Conservation (phyloP, 2,797 vertebrate genomes). For the Presbytis comata region DNA sequence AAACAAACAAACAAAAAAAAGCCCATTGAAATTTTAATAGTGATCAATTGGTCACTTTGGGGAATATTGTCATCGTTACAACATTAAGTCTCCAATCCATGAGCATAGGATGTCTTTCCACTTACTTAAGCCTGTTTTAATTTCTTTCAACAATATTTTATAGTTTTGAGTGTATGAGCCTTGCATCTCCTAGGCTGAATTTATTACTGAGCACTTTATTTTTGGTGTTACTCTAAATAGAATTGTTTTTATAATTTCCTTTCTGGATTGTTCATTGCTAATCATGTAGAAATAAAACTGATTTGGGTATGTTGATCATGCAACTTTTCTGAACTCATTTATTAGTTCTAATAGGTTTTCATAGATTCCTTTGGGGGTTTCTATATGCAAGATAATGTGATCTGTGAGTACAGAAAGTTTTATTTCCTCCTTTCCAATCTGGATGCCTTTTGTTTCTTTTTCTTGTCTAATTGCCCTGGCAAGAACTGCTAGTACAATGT, state of each 20-base stretch:
- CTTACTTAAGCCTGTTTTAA: neutral
- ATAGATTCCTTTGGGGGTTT: neutral
- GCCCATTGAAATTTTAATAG: neutral
- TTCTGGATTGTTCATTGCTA: neutral
- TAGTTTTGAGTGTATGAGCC: neutral
- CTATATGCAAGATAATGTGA: neutral
- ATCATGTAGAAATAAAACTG: neutral
- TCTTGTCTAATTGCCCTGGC: neutral
- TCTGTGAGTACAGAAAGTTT: neutral
- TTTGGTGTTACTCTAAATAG: neutral
- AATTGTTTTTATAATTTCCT: neutral
- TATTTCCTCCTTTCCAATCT: neutral
- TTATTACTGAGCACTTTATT: neutral
- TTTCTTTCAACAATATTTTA: neutral
- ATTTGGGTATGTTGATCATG: neutral
- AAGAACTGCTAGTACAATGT: neutral
- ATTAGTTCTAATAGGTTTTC: neutral
- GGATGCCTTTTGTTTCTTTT: neutral
- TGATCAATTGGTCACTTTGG: neutral
- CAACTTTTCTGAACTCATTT: neutral
- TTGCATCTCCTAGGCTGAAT: neutral
- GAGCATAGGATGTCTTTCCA: neutral
- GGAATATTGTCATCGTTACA: neutral
- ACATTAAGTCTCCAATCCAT: neutral
- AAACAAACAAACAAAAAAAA: neutral